These are phyloP conservation scores for Nothobranchius kuhntae DNA, from an alignment of 2,113 vertebrate genomes.

Conservation along the genomic window DNA sequence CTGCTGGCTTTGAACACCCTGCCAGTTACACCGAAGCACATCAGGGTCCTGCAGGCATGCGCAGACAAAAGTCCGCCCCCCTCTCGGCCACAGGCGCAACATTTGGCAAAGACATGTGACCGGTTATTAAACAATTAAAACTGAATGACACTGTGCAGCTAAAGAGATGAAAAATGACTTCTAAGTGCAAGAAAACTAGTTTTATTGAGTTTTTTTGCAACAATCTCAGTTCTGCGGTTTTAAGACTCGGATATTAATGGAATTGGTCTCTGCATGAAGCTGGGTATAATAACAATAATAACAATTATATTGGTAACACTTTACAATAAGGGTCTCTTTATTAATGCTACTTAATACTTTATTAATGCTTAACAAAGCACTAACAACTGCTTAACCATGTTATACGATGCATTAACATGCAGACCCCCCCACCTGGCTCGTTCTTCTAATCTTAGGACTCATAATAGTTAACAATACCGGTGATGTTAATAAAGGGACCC, in stretches of 20 bases:
- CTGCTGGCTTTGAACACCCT: constrained; percentile 64
- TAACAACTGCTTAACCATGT: no score
- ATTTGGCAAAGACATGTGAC: constrained; percentile 41
- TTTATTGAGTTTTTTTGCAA: not conserved
- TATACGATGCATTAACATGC: no score
- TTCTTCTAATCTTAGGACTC: no score
- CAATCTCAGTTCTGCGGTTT: not conserved
- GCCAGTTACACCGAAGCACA: constrained; percentile 60
- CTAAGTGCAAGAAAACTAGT: constrained; percentile 8
- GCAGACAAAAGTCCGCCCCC: constrained; percentile 31
- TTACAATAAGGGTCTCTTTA: no score
- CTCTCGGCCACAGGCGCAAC: constrained; percentile 47
- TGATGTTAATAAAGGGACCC: no score
- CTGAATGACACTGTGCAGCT: constrained; percentile 10
- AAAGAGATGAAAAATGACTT: constrained; percentile 19
- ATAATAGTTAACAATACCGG: no score
- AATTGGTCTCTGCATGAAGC: no score
- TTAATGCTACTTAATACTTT: no score
- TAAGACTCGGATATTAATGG: not conserved
- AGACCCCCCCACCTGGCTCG: no score
- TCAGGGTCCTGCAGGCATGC: constrained; percentile 54
- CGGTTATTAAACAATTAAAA: constrained; percentile 48
- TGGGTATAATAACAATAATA: no score
- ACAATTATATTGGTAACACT: no score
- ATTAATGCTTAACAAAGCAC: no score